These are phyloP conservation scores for Drosophila lacertosa DNA, from an alignment of 1,140 invertebrate genomes.

Conservation along the genomic window DNA sequence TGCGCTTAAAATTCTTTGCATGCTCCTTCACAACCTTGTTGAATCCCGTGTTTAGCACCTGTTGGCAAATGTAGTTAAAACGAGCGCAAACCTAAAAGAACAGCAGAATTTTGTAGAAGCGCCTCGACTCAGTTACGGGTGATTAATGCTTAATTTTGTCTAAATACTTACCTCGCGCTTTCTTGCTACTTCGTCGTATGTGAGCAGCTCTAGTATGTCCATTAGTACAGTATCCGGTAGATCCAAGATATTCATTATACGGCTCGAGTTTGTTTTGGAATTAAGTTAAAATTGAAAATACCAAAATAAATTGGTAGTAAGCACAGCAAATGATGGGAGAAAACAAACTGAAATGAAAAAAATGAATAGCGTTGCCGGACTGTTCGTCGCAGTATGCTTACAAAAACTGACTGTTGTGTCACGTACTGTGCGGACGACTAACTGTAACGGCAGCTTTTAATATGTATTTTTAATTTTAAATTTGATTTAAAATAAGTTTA, in stretches of 20 bases:
- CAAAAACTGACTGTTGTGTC: constrained; percentile 11
- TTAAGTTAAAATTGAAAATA: constrained; percentile 5
- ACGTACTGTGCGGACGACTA: constrained; percentile 1
- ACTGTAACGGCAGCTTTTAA: constrained; percentile 23
- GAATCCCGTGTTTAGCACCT: constrained; percentile 92
- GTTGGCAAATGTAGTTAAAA: constrained; percentile 90
- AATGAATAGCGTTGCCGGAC: constrained; percentile 5
- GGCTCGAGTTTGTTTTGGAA: background rate
- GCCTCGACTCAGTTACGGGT: constrained; percentile 15
- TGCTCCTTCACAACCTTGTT: constrained; percentile 91
- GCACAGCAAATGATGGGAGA: constrained; percentile 6
- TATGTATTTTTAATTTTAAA: constrained; percentile 1
- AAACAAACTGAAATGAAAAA: constrained; percentile 21
- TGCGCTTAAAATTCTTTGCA: constrained; percentile 88
- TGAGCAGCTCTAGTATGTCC: constrained; percentile 90
- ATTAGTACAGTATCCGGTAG: constrained; percentile 92
- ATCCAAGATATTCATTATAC: constrained; percentile 85
- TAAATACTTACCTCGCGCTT: constrained; percentile 89
- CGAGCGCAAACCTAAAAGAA: constrained; percentile 89
- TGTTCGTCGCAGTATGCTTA: background rate
- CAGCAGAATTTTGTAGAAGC: constrained; percentile 42
- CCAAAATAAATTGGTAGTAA: constrained; percentile 9
- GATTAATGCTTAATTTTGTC: background rate
- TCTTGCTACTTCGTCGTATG: constrained; percentile 92
- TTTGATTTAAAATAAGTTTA: background rate